Conservation (phyloP, 2,113 vertebrate species). For the Lepus europaeus region DNA sequence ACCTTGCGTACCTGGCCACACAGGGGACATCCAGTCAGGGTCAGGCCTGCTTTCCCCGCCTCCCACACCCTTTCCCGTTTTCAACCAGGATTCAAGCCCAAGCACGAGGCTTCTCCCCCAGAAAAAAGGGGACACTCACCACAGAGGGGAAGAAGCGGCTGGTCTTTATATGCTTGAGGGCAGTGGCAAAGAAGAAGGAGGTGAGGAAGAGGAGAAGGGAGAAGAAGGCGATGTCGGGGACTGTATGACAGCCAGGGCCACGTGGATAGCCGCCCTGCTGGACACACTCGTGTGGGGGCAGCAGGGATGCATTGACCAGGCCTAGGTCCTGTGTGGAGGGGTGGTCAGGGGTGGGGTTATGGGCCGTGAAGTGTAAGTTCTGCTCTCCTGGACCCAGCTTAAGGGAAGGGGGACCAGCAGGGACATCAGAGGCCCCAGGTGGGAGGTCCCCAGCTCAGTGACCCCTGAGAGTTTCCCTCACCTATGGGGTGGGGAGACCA, state of each 20-base stretch:
- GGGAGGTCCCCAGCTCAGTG: not conserved
- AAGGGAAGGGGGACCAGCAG: not conserved
- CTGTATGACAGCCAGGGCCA: constrained; percentile 86
- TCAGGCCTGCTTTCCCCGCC: not conserved
- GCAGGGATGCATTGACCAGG: constrained; percentile 61
- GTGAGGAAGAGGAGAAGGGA: constrained; percentile 89
- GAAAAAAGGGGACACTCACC: constrained; percentile 82
- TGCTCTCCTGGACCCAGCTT: not conserved
- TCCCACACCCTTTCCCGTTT: not conserved
- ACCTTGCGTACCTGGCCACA: constrained; percentile 86
- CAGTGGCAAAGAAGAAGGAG: constrained; percentile 86
- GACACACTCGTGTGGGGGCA: constrained; percentile 85
- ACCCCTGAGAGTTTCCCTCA: not conserved
- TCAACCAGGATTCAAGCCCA: not conserved
- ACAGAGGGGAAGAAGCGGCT: constrained; percentile 87
- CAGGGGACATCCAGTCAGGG: constrained; percentile 6
- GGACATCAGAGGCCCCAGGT: not conserved
- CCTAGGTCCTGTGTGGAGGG: constrained; percentile 33
- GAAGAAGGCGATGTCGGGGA: constrained; percentile 89
- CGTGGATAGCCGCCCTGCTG: constrained; percentile 83
- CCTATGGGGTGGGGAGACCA: not conserved
- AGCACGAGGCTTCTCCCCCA: not conserved
- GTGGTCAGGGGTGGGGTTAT: constrained; percentile 26
- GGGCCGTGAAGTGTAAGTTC: not conserved
- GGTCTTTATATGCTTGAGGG: constrained; percentile 86